Percentiles rank a stretch among this genome's conserved stretches.
phyloP scores from a whole-genome alignment of 2,888 invertebrate species.

The Alcis repandata region DNA sequence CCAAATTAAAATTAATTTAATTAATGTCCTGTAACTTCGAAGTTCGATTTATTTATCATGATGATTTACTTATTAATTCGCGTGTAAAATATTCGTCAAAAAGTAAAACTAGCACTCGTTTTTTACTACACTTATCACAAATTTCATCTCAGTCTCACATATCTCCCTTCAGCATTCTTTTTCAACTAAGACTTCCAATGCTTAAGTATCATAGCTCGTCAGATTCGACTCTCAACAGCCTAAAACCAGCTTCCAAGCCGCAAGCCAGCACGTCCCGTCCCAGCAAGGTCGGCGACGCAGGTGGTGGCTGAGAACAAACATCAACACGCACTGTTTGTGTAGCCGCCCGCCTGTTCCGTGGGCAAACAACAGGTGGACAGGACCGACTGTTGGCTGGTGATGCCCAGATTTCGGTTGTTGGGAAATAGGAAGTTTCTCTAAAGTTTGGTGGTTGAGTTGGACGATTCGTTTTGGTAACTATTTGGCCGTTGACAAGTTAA shows the following conservation, averaged over 20 bases:
- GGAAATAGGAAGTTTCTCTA: conserved; percentile 20
- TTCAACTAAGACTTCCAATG: no score
- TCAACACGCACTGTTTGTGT: conserved; percentile 63
- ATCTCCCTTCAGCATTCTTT: no score
- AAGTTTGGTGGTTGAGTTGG: neutral
- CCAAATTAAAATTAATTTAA: no score
- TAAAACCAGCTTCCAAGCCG: conserved; percentile 14
- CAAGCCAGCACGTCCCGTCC: conserved; percentile 26
- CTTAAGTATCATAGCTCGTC: neutral
- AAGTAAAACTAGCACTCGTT: no score
- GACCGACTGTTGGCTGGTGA: conserved; percentile 41
- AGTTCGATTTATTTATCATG: no score
- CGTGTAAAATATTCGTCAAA: no score
- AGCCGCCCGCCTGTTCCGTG: conserved; percentile 53
- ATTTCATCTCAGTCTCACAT: no score
- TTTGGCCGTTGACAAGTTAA: no score
- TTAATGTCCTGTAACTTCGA: no score
- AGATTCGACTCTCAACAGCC: neutral
- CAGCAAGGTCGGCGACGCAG: conserved; percentile 57
- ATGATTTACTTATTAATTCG: no score
- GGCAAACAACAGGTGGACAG: conserved; percentile 61
- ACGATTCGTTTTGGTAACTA: neutral
- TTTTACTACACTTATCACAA: no score
- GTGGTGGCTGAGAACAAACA: conserved; percentile 65
- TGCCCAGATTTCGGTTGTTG: conserved; percentile 27